Base-by-base conservation (phyloP, 1,140 invertebrate species). In the Helicoverpa zea region DNA sequence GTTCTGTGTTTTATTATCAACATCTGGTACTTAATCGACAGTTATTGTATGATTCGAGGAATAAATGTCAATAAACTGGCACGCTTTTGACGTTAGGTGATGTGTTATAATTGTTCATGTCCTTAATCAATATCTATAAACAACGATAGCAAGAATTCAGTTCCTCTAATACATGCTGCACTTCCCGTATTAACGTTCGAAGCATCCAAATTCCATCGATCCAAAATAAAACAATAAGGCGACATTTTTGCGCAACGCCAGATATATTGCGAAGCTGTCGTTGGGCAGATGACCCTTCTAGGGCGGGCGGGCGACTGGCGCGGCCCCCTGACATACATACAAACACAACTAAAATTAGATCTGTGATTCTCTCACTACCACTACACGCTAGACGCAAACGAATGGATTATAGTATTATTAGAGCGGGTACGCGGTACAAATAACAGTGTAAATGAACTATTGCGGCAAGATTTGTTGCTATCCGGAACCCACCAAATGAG, bases 321-420 rank as follows among this genome's bases (percentile, higher is more conserved):
- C 89, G 92, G 89, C 92, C 93, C 88, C 92, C 87, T 94, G 93
- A 94, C 93, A 94, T 87, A 94, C 91, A 93, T 93, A 93, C 90
- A 92, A 89, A 92, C 87, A 88, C 77, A 84, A 87, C 91, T 94
- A 94, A 91, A 90, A 90, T 91, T 94, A 94, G 92, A 91, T 84
- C 81, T 87, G 89, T 91, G 89, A 91, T 88, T 92, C 89, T 90
- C 87, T 79, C 85, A 81, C 76, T 84, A 89, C 85, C 88, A 66
- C 75, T 77, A 85, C 88, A 89, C 87, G 89, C 92, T 94, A 91
- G 92, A 91, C 91, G 88, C 84, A 86, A 88, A 87, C 87, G 81
- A 86, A 89, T 91, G 88, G 86, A 87, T 89, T 87, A 84, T 88
- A 87, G 81, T 92, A 92, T 92, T 92, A 88, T 90, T 91, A 93